Evolutionary conservation across 2,888 invertebrate species (phyloP).

Genomic region (Achlya flavicornis): DNA sequence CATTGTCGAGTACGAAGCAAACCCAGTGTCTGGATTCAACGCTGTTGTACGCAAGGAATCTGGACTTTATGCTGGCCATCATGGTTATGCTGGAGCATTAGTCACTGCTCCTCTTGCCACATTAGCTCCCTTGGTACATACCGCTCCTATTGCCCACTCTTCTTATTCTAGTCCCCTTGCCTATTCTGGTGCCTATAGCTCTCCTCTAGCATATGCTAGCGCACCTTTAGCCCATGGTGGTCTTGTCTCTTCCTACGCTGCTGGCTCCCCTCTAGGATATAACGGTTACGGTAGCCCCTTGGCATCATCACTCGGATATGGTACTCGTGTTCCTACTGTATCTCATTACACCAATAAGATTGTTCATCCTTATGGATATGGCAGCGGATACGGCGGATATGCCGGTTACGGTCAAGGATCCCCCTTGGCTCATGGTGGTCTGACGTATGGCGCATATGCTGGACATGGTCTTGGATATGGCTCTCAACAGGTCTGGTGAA

Average conservation of each 20-base stretch:
- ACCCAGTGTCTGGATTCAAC: conserved; percentile 62
- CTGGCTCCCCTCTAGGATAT: conserved; percentile 29
- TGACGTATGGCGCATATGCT: background rate
- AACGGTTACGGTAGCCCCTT: background rate
- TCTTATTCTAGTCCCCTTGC: conserved; percentile 12
- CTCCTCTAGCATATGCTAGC: conserved; percentile 25
- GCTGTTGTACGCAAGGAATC: conserved; percentile 65
- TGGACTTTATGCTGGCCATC: conserved; percentile 37
- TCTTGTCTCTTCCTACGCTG: conserved; percentile 33
- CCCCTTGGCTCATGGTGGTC: background rate
- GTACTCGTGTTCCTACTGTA: background rate
- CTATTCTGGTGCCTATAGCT: conserved; percentile 10
- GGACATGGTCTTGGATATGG: background rate
- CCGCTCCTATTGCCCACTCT: conserved; percentile 9
- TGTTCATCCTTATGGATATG: conserved; percentile 15
- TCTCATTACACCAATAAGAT: conserved; percentile 8
- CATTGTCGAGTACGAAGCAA: conserved; percentile 81
- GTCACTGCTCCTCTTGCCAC: conserved; percentile 22
- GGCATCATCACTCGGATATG: background rate
- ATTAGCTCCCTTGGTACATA: conserved; percentile 26
- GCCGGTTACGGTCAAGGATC: conserved; percentile 11
- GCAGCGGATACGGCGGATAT: conserved; percentile 3
- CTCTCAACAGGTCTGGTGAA: background rate
- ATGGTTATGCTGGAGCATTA: conserved; percentile 28
- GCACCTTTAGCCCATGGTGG: conserved; percentile 30